Evolutionary conservation across 2,113 vertebrate genomes (phyloP).

Genomic region (Phylloscopus trochiloides): DNA sequence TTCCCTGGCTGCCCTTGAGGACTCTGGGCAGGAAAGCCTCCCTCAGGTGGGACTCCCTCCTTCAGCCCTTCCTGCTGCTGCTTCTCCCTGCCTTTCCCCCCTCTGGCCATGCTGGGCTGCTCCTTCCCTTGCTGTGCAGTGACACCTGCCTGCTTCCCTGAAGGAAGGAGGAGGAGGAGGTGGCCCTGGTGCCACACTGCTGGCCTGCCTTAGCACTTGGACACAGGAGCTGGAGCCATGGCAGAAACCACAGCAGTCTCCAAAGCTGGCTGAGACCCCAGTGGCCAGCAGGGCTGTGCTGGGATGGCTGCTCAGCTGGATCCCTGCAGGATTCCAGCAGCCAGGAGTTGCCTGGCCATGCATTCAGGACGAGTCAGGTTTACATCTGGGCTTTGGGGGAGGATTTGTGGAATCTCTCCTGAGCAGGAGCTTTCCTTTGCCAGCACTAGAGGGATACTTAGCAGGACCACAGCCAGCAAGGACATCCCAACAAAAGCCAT

Average conservation of each 20-base stretch:
- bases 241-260: not conserved
- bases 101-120: not conserved
- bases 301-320: not conserved
- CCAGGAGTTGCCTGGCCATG: not conserved
- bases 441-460: not conserved
- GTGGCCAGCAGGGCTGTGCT: not conserved
- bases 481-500: not conserved
- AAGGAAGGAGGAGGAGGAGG: not conserved
- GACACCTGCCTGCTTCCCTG: not conserved
- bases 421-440: not conserved
- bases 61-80: not conserved
- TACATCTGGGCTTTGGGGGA: not conserved
- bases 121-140: not conserved
- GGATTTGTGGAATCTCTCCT: not conserved
- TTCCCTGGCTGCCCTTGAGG: not conserved
- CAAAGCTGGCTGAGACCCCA: not conserved
- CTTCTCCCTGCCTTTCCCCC: not conserved
- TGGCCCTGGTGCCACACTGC: not conserved
- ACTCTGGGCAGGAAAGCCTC: not conserved
- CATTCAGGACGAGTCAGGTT: not conserved
- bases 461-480: accelerated
- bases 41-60: not conserved
- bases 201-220: not conserved
- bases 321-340: not conserved
- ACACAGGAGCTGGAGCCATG: not conserved